Evolutionary conservation across 2,797 vertebrate species (phyloP).

Genomic region (Adelosebastes latens): DNA sequence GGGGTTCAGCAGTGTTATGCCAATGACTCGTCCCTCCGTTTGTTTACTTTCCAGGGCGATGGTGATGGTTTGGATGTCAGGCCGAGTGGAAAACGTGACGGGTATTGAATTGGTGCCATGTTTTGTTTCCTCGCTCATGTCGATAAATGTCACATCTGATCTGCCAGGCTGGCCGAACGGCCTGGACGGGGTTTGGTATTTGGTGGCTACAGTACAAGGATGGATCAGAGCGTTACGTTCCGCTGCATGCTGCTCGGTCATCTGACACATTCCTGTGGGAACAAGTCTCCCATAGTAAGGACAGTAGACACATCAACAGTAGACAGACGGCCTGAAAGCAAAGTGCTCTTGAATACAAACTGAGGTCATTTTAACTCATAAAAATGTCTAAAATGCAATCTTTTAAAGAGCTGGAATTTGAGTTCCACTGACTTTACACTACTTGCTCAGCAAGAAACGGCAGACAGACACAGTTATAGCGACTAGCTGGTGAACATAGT

Average conservation of each 20-base stretch:
- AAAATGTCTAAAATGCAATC: not conserved
- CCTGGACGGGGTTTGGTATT: slow-evolving; percentile 49
- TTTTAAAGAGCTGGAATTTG: not conserved
- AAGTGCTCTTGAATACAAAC: not conserved
- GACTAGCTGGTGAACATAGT: not conserved
- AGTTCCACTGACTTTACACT: not conserved
- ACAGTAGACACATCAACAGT: slow-evolving; percentile 21
- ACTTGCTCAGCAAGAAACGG: not conserved
- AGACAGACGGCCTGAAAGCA: not conserved
- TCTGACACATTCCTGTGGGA: slow-evolving; percentile 67
- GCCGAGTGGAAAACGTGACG: slow-evolving; percentile 69
- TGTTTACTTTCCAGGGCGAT: slow-evolving; percentile 64
- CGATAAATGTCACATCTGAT: slow-evolving; percentile 50
- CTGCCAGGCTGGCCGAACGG: not conserved
- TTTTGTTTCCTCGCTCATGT: slow-evolving; percentile 28
- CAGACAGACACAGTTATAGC: not conserved
- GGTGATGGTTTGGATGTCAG: slow-evolving; percentile 30
- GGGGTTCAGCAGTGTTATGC: slow-evolving; percentile 29
- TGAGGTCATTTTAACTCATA: not conserved
- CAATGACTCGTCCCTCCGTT: slow-evolving; percentile 24
- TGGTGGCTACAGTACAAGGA: slow-evolving; percentile 23
- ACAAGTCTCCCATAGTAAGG: slow-evolving; percentile 1
- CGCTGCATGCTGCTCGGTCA: slow-evolving; percentile 47
- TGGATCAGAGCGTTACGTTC: slow-evolving; percentile 48
- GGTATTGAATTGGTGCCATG: slow-evolving; percentile 32